Conservation (phyloP, 2,113 vertebrate genomes). For the Notechis scutatus region DNA sequence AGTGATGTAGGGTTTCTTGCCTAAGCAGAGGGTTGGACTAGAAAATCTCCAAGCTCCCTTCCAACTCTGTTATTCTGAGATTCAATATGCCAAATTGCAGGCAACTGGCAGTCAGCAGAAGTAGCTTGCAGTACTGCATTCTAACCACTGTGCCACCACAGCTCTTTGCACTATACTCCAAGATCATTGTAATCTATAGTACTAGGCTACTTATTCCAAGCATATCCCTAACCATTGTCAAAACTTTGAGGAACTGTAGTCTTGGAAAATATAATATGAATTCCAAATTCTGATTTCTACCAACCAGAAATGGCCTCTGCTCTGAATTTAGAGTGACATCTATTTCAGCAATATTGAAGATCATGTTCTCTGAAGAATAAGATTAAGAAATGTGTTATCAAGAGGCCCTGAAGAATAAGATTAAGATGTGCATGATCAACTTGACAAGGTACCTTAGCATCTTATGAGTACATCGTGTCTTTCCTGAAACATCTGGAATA, state of each 20-base stretch:
- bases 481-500: not conserved
- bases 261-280: not conserved
- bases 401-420: not conserved
- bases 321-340: not conserved
- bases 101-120: no score
- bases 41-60: no score
- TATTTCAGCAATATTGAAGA: not conserved
- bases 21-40: no score
- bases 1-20: no score
- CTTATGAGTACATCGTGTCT: not conserved
- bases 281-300: not conserved
- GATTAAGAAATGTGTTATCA: not conserved
- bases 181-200: not conserved
- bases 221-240: not conserved
- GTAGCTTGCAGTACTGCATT: no score
- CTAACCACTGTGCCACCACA: no score
- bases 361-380: not conserved
- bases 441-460: not conserved
- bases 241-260: not conserved
- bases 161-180: not conserved
- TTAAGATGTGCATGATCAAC: not conserved
- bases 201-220: not conserved
- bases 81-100: no score
- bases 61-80: no score
- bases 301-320: not conserved